Evolutionary conservation across 2,888 invertebrate genomes (phyloP).

Genomic region (Xestia ashworthii): DNA sequence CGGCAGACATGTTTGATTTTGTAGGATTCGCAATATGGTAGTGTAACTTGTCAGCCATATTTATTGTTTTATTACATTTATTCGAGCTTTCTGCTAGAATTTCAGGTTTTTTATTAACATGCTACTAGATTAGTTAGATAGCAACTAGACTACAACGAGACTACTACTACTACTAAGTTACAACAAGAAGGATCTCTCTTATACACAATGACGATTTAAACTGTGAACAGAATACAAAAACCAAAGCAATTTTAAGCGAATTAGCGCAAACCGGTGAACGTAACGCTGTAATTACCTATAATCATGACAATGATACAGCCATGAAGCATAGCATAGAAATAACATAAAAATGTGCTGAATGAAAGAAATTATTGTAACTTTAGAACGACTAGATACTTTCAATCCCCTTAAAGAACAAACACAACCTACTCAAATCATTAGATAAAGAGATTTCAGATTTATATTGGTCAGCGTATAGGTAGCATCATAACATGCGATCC

Average conservation of each 20-base stretch:
- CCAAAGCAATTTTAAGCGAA: slow-evolving; percentile 30
- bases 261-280: slow-evolving; percentile 23
- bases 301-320: slow-evolving; percentile 15
- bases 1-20: slow-evolving; percentile 13
- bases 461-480: background rate
- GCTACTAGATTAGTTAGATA: background rate
- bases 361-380: background rate
- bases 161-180: no score
- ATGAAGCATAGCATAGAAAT: slow-evolving; percentile 19
- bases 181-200: no score
- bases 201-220: background rate
- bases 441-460: background rate
- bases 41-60: background rate
- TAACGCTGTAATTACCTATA: slow-evolving; percentile 15
- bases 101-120: background rate
- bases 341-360: slow-evolving; percentile 4
- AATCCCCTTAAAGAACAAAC: background rate
- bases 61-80: background rate
- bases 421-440: no score
- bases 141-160: no score
- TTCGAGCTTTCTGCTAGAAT: background rate
- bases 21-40: slow-evolving; percentile 16
- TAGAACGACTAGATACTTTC: background rate
- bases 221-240: slow-evolving; percentile 22
- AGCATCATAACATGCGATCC: no score